Conservation (phyloP, 2,113 vertebrate species). For the Corythaixoides concolor region DNA sequence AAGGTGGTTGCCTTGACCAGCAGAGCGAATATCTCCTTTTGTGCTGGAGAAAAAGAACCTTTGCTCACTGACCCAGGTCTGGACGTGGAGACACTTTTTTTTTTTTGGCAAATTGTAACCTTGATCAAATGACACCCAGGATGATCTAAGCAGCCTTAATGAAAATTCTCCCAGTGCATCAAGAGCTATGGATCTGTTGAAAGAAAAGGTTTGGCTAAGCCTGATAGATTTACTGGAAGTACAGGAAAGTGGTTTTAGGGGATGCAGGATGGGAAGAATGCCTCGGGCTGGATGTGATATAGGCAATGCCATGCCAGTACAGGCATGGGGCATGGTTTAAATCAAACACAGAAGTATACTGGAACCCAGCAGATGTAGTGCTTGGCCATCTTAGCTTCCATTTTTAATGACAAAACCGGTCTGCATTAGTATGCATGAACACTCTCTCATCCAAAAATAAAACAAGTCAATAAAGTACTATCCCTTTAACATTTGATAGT, state of each 20-base stretch:
- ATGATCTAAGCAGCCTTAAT: neutral
- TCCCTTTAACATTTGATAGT: conserved; percentile 19
- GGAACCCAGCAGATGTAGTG: neutral
- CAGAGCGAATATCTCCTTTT: neutral
- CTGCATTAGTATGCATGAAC: neutral
- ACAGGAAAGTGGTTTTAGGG: neutral
- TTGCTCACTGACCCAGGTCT: neutral
- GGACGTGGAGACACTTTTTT: neutral
- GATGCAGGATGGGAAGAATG: neutral
- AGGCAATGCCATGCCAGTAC: neutral
- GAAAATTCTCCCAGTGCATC: neutral
- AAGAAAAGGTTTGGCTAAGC: neutral
- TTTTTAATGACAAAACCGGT: neutral
- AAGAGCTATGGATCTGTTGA: neutral
- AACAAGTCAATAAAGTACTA: neutral
- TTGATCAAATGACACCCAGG: neutral
- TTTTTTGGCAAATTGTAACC: neutral
- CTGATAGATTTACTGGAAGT: neutral
- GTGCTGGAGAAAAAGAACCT: neutral
- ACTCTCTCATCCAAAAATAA: neutral
- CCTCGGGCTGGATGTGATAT: neutral
- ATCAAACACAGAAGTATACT: neutral
- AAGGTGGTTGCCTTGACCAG: neutral
- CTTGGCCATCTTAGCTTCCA: neutral
- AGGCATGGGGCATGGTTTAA: neutral